Evolutionary conservation across 2,113 vertebrate genomes (phyloP), one percentile per base, ranked within the genome.

Genomic region (Bagarius yarrelli): DNA sequence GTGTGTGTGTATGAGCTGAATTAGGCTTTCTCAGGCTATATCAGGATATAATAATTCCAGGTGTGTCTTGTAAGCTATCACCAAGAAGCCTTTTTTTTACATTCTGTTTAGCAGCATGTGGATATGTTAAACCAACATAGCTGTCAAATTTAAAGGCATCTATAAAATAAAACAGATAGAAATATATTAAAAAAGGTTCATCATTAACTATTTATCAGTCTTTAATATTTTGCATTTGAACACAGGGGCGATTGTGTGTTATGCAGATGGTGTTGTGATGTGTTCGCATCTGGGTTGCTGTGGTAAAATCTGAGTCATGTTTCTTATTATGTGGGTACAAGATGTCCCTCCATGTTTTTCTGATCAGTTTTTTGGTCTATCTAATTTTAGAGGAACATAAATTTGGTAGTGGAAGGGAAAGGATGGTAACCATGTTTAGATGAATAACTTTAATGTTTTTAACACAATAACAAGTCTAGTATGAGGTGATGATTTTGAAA

Each of bases 11-110:
- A 36, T 63, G 57, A 23, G 47, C 61, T 69, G 61, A 67, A 81
- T 76, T 67, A 57, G 36, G 70, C 57, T 73, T 83, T 76, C 60
- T 69, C 67, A 76, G 47, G 56, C 81, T 76, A n/a, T n/a, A n/a
- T n/a, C n/a, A n/a, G 47, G 52, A 76, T 82, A 40, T 75, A 63
- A 82, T 30, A 40, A 30, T 69, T 72, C 36, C n/a, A 73, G 74
- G 44, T 74, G 66, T 78, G 57, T 40, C 50, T 73, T 71, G 36
- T 23, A 75, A 15, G 40, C 32, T 80, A 52, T 61, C 56, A 52
- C 6, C 27, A 66, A 1, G 30, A 76, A 61, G 74, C 16, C 25
- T 63, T 61, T 64, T 60, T 77, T n/a, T n/a, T n/a, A n/a, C 50
- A 64, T 64, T 59, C 27, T 18, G 30, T 59, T 23, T 36, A 36